Base-by-base conservation (phyloP, 92 coral and sea anemone genomes). In the Palythoa grandiflora region DNA sequence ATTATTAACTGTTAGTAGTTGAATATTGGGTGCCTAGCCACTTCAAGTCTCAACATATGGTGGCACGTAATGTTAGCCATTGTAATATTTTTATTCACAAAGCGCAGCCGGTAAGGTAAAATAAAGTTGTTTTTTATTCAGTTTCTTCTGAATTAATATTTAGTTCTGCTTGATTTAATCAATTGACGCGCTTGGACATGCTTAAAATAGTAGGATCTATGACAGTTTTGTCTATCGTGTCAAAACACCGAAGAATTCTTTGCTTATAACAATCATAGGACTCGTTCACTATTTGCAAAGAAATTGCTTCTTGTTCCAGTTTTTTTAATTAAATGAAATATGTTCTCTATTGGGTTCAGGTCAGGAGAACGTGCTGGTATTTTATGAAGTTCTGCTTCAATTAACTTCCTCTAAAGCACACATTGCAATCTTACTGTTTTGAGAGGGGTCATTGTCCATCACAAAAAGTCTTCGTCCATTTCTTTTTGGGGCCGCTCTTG, bases 371-470 rank as follows among this genome's bases (percentile, higher is more conserved):
- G 74, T 70, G 74, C 47, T 8, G 13, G 44, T 3, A 55, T 55
- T 55, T 12, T 35, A 70, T 35, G 74, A 70, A 90, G 61, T 53
- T 87, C 93, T 40, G 87, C 89, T 73, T 90, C 93, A 36, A 44
- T 44, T 44, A 6, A 90, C 50, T 12, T 90, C 84, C 39, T 89
- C 47, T 16, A 86, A 51, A 4, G 90, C 90, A 47, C 9, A 40
- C 83, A 77, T 54, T 2, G 94, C 68, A 16, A 14, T 1, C 12
- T 55, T 85, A 39, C 88, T 71, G 16, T 65, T 83, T 84, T 93
- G 96, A 77, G 92, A 83, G 3, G 96, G 89, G 54, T 93, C 93
- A 87, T 93, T 93, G 89, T 88, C 95, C 90, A 90, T 93, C 12
- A 93, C 91, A 84, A 92, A 92, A 61, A 92, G 38, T 12, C 94